Evolutionary conservation across 2,888 invertebrate genomes (phyloP), one percentile per base, ranked within the genome.

Genomic region (Pinctada fucata): DNA sequence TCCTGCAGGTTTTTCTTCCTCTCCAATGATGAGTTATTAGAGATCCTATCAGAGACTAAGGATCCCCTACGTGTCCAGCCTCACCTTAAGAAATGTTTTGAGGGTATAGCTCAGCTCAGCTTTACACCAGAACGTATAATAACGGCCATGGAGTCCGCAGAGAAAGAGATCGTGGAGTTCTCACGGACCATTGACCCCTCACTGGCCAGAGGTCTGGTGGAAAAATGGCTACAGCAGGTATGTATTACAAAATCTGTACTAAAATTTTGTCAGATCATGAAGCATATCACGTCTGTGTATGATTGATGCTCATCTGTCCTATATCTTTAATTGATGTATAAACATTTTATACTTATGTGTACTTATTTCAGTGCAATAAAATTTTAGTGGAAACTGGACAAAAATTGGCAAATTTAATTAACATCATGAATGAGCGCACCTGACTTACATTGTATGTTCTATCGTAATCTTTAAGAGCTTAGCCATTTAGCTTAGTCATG

Each of bases 41-140:
- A 92, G 83, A 92, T 92, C 50, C 84, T 92, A 49, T 92, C 92
- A 2, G 92, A 92, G 82, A 92, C 92, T 8, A 92, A 91, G 78
- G 92, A 92, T 83, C 92, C 92, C 3, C 85, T 92, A 3, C 86
- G 92, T 50, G 92, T 92, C 6, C 92, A 92, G 85, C 92, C 92
- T n/a, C 92, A 92, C 82, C 83, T 92, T 48, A 92, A 92, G 86
- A 92, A 92, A 79, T 92, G 92, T 82, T 92, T 92, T 78, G 92
- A 92, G 83, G 92, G 92, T 49, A 92, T 92, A 63, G 89, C 89
- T 1, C 88, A 91, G 82, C 84, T 92, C 75, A 86, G 87, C 74
- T 92, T 92, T 78, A 87, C 83, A 48, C 68, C 85, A 0, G 88
- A 91, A 48, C 91, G 89, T 79, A 84, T 91, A 63, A 92, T 92